phyloP scores from a whole-genome alignment of 1,140 invertebrate genomes.

The Sitodiplosis mosellana region DNA sequence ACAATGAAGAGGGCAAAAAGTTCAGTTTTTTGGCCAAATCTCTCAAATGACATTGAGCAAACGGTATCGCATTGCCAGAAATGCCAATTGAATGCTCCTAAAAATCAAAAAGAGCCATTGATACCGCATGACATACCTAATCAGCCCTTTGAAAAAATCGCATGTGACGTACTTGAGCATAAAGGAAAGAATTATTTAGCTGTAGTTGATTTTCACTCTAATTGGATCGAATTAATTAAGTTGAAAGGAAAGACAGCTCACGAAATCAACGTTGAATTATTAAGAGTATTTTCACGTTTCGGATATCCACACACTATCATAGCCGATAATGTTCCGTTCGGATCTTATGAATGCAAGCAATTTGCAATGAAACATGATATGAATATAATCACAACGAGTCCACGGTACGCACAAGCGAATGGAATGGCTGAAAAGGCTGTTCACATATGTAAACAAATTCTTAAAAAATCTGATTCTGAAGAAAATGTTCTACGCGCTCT shows the following conservation, averaged over 20 bases:
- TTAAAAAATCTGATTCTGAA: slow-evolving; percentile 10
- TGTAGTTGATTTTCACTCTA: slow-evolving; percentile 16
- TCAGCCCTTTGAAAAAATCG: slow-evolving; percentile 14
- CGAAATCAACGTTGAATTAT: slow-evolving; percentile 10
- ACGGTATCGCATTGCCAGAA: slow-evolving; percentile 10
- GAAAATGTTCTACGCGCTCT: slow-evolving; percentile 4
- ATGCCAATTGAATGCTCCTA: slow-evolving; percentile 14
- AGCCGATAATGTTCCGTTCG: slow-evolving; percentile 13
- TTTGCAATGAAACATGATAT: slow-evolving; percentile 12
- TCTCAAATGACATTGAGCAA: slow-evolving; percentile 17
- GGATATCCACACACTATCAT: slow-evolving; percentile 13
- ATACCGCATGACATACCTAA: slow-evolving; percentile 12
- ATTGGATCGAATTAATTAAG: slow-evolving; percentile 15
- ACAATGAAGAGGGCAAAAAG: slow-evolving; percentile 17
- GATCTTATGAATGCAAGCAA: slow-evolving; percentile 7
- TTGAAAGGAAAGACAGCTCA: slow-evolving; percentile 9
- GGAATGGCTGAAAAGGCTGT: slow-evolving; percentile 15
- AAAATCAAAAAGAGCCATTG: slow-evolving; percentile 14
- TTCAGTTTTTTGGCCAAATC: slow-evolving; percentile 20
- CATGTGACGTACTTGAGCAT: slow-evolving; percentile 12
- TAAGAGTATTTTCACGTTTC: slow-evolving; percentile 12
- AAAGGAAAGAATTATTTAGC: slow-evolving; percentile 9
- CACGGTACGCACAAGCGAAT: slow-evolving; percentile 14
- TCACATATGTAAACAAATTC: slow-evolving; percentile 11
- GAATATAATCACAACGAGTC: slow-evolving; percentile 10